phyloP scores from a whole-genome alignment of 2,888 invertebrate species.

The Charanyca ferruginea region DNA sequence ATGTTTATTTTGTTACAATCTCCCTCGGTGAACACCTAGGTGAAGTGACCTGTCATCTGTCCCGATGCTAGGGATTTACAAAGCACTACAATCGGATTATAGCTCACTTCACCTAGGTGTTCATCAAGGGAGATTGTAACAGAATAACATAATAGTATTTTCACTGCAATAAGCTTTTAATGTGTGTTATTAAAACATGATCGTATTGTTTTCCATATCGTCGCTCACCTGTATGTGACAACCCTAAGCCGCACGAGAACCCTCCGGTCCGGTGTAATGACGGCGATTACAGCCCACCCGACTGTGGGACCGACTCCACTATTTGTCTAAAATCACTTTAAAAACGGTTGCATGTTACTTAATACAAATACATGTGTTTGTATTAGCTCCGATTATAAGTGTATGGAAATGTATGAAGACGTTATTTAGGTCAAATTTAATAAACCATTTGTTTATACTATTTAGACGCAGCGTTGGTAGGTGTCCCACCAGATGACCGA shows the following conservation, averaged over 20 bases:
- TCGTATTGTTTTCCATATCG: background rate
- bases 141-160: no score
- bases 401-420: slow-evolving; percentile 8
- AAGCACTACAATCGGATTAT: background rate
- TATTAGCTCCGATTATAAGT: slow-evolving; percentile 44
- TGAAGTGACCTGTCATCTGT: no score
- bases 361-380: slow-evolving; percentile 39
- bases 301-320: slow-evolving; percentile 68
- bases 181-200: background rate
- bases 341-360: slow-evolving; percentile 56
- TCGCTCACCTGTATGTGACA: slow-evolving; percentile 25
- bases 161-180: background rate
- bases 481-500: no score
- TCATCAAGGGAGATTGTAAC: no score
- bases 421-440: no score
- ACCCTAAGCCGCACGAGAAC: slow-evolving; percentile 75
- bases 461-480: no score
- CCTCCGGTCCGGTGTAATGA: slow-evolving; percentile 75
- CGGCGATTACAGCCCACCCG: slow-evolving; percentile 79
- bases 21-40: no score
- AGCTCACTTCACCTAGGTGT: no score
- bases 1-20: no score
- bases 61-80: no score
- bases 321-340: slow-evolving; percentile 65
- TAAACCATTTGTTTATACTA: no score